Percentiles rank a stretch among this genome's conserved stretches.
These are phyloP conservation scores for Ligdia adustata DNA, from an alignment of 2,888 invertebrate genomes.

Conservation along the genomic window DNA sequence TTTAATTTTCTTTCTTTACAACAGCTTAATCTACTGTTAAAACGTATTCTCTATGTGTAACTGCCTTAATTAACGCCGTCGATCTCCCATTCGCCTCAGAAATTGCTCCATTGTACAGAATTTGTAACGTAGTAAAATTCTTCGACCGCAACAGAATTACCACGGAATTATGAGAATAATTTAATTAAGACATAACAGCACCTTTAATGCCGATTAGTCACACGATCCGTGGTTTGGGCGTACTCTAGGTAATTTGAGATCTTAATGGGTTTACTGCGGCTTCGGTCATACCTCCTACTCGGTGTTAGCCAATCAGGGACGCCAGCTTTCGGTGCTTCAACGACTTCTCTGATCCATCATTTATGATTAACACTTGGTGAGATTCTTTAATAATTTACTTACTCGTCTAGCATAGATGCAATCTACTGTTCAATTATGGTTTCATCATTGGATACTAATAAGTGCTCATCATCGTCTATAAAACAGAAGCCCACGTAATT, in stretches of 20 bases:
- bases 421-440: conserved; percentile 41
- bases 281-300: conserved; percentile 72
- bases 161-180: conserved; percentile 74
- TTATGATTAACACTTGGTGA: conserved; percentile 63
- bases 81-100: conserved; percentile 73
- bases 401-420: conserved; percentile 37
- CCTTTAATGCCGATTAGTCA: conserved; percentile 82
- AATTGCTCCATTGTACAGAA: conserved; percentile 74
- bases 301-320: conserved; percentile 67
- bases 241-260: conserved; percentile 78
- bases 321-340: conserved; percentile 48
- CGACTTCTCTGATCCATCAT: conserved; percentile 70
- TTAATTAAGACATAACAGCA: conserved; percentile 82
- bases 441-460: conserved; percentile 35
- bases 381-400: conserved; percentile 55
- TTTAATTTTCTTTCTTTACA: conserved; percentile 31
- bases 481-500: conserved; percentile 49
- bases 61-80: conserved; percentile 68
- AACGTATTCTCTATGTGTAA: conserved; percentile 57
- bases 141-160: conserved; percentile 67
- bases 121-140: conserved; percentile 76
- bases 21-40: conserved; percentile 45
- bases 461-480: conserved; percentile 43
- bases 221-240: conserved; percentile 78
- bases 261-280: conserved; percentile 74